Evolutionary conservation across 2,797 vertebrate genomes (phyloP), one percentile per base, ranked within the genome.

Genomic region (Alcedo atthis): DNA sequence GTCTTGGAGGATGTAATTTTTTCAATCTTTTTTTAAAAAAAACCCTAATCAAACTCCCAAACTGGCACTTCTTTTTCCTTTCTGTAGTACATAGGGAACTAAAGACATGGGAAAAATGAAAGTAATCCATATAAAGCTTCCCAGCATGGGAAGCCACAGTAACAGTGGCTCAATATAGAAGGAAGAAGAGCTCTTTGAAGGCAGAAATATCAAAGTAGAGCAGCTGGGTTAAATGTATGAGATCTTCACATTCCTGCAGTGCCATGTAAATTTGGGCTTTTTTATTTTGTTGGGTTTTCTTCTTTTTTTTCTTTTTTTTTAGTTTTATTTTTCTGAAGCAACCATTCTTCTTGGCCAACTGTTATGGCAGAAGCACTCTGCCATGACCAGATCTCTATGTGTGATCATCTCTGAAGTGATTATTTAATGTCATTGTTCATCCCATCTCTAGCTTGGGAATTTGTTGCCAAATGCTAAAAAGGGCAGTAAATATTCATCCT

Each of bases 111-210:
- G 51, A 76, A 91, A 91, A 18, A 13, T 33, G 10, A 61, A 67
- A 81, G 62, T 59, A 88, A 93, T 61, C 63, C 64, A 74, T 71
- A 53, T 79, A 54, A 86, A 89, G 45, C 49, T 84, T 87, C 53
- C n/a, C 40, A 84, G 80, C n/a, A 25, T 57, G 42, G 61, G 22
- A 88, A 61, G 77, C 90, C 24, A n/a, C 21, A 51, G 12, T 30
- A 67, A n/a, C 9, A 54, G 53, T 40, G 15, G 11, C 58, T 54
- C 51, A 42, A 20, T 67, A 73, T 1, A 76, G 40, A 86, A 73
- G 40, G 67, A 75, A 73, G 55, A 79, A 59, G 16, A 77, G 28
- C 19, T 77, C 59, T 93, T 83, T 91, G 87, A 85, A 89, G 53
- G 19, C 53, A 84, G 87, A 84, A 91, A 89, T 93, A 86, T 79